These are phyloP conservation scores for Phoenicopterus ruber DNA, from an alignment of 2,113 vertebrate genomes.

Conservation along the genomic window DNA sequence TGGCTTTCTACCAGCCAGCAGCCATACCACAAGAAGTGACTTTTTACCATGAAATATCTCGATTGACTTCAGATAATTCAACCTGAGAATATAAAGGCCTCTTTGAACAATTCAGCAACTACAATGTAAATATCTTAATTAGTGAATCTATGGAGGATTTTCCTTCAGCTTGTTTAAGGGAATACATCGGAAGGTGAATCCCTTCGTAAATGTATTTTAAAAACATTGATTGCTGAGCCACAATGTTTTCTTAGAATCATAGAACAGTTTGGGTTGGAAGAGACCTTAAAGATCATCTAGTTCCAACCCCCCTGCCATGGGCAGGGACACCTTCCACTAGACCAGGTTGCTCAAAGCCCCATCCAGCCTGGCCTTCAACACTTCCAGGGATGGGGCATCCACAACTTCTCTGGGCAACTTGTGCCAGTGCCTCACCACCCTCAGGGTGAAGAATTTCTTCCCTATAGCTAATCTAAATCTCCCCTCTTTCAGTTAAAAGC, in stretches of 20 bases:
- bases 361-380: too few species aligned
- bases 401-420: too few species aligned
- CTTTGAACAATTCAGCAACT: not conserved
- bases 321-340: too few species aligned
- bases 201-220: not conserved
- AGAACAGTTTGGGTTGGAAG: too few species aligned
- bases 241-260: not conserved
- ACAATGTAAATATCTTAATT: not conserved
- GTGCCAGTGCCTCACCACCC: too few species aligned
- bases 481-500: too few species aligned
- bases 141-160: not conserved
- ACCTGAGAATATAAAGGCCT: not conserved
- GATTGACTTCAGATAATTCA: not conserved
- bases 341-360: too few species aligned
- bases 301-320: too few species aligned
- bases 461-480: too few species aligned
- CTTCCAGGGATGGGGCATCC: too few species aligned
- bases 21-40: not conserved
- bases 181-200: not conserved
- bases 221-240: not conserved
- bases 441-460: too few species aligned
- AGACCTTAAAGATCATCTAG: too few species aligned
- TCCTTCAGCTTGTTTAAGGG: not conserved
- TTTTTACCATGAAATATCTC: not conserved
- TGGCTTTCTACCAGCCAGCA: not conserved